These are phyloP conservation scores for Xylophagus ater DNA, from an alignment of 2,888 invertebrate species.

Conservation along the genomic window DNA sequence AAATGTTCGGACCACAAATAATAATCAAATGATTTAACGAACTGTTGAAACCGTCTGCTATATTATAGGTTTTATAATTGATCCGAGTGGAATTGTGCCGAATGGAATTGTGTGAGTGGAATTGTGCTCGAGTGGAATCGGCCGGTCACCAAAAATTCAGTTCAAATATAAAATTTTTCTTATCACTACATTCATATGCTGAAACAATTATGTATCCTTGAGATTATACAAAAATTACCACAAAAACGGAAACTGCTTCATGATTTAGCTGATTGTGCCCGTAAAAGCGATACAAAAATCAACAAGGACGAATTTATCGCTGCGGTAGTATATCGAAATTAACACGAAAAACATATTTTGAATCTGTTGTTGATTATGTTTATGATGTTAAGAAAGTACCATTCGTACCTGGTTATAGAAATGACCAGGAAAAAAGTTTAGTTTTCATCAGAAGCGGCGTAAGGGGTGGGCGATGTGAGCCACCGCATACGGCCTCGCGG, in stretches of 20 bases:
- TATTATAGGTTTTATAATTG: too few species aligned
- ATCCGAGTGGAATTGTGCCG: too few species aligned
- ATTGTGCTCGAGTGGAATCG: too few species aligned
- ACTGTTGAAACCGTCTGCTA: too few species aligned
- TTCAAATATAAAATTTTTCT: constrained; percentile 30
- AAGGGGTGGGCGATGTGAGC: too few species aligned
- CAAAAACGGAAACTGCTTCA: constrained; percentile 27
- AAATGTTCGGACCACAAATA: too few species aligned
- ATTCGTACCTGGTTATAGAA: constrained; percentile 35
- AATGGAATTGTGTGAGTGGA: too few species aligned
- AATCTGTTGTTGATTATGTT: constrained; percentile 37
- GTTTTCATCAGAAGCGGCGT: too few species aligned
- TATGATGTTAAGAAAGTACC: constrained; percentile 32
- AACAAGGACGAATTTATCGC: constrained; percentile 32
- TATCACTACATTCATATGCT: constrained; percentile 37
- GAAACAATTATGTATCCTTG: constrained; percentile 38
- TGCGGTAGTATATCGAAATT: constrained; percentile 33
- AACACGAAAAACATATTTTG: constrained; percentile 29
- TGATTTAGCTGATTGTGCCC: constrained; percentile 30
- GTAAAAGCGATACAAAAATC: constrained; percentile 30
- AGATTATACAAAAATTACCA: constrained; percentile 31
- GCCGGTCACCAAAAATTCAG: too few species aligned
- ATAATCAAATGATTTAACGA: too few species aligned
- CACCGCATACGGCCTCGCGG: too few species aligned
- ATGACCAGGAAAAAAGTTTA: constrained; percentile 30